These are phyloP conservation scores for Phengaris alcon DNA, from an alignment of 2,888 invertebrate genomes.

Conservation along the genomic window DNA sequence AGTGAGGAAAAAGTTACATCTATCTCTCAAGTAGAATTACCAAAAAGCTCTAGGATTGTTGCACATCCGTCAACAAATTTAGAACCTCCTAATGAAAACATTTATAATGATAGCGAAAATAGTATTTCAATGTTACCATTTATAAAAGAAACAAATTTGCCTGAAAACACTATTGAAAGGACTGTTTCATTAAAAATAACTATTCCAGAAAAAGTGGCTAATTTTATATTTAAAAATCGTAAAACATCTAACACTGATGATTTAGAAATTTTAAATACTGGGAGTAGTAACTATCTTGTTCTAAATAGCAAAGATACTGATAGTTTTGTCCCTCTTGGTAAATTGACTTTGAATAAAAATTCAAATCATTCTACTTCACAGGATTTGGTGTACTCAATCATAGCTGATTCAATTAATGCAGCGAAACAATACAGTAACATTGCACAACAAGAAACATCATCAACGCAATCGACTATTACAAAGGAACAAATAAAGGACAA, in stretches of 20 bases:
- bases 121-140: slow-evolving; percentile 59
- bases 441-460: slow-evolving; percentile 54
- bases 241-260: slow-evolving; percentile 58
- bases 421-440: slow-evolving; percentile 66
- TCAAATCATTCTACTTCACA: slow-evolving; percentile 71
- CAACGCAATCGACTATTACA: slow-evolving; percentile 49
- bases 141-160: slow-evolving; percentile 55
- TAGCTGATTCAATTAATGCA: slow-evolving; percentile 68
- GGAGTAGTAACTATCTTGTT: slow-evolving; percentile 68
- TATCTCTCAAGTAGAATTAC: slow-evolving; percentile 44
- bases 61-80: slow-evolving; percentile 53
- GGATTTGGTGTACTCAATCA: slow-evolving; percentile 69
- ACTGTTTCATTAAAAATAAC: slow-evolving; percentile 72
- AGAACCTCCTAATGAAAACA: slow-evolving; percentile 56
- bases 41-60: slow-evolving; percentile 53
- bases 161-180: slow-evolving; percentile 65
- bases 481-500: slow-evolving; percentile 55
- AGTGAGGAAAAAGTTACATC: slow-evolving; percentile 60
- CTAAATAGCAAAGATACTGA: slow-evolving; percentile 56
- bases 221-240: slow-evolving; percentile 60
- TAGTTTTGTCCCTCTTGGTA: slow-evolving; percentile 63
- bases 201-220: slow-evolving; percentile 67
- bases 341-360: slow-evolving; percentile 58
- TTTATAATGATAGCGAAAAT: slow-evolving; percentile 45
- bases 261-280: slow-evolving; percentile 70